Percentiles rank a stretch among this genome's conserved stretches.
Evolutionary conservation across 1,140 invertebrate genomes (phyloP).

Genomic region (Oedothorax gibbosus): DNA sequence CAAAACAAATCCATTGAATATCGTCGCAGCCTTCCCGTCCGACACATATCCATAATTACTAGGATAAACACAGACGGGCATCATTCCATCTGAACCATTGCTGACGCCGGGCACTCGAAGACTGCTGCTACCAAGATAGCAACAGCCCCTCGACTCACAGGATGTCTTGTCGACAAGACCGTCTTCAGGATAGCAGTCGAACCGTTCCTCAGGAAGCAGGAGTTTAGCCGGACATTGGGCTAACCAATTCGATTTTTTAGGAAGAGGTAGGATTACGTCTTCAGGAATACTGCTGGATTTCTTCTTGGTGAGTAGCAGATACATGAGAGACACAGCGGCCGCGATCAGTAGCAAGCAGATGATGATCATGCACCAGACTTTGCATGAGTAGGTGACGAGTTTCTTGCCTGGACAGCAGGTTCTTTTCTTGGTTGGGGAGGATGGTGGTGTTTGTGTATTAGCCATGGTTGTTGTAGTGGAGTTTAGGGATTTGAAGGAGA

Average conservation of each 20-base stretch:
- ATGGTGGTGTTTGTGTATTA: neutral
- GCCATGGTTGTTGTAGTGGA: neutral
- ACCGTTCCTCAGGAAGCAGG: slow-evolving; percentile 69
- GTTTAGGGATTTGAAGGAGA: neutral
- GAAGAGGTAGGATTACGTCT: neutral
- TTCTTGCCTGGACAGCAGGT: slow-evolving; percentile 29
- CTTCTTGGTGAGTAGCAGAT: slow-evolving; percentile 35
- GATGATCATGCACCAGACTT: slow-evolving; percentile 39
- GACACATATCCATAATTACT: slow-evolving; percentile 60
- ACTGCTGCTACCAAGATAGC: slow-evolving; percentile 72
- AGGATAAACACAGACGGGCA: slow-evolving; percentile 59
- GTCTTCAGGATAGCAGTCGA: slow-evolving; percentile 83
- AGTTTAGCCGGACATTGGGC: slow-evolving; percentile 25
- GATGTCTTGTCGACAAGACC: slow-evolving; percentile 71
- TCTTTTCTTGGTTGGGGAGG: slow-evolving; percentile 7
- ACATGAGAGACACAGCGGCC: slow-evolving; percentile 26
- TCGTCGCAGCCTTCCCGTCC: neutral
- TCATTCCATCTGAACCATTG: neutral
- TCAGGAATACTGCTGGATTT: neutral
- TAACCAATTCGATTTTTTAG: slow-evolving; percentile 27
- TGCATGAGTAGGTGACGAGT: slow-evolving; percentile 47
- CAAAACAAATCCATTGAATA: slow-evolving; percentile 55
- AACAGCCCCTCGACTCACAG: slow-evolving; percentile 79
- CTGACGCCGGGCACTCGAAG: no score
- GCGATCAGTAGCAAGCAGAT: slow-evolving; percentile 38